Evolutionary conservation across 2,113 vertebrate genomes (phyloP).

Genomic region (Elephas maximus): DNA sequence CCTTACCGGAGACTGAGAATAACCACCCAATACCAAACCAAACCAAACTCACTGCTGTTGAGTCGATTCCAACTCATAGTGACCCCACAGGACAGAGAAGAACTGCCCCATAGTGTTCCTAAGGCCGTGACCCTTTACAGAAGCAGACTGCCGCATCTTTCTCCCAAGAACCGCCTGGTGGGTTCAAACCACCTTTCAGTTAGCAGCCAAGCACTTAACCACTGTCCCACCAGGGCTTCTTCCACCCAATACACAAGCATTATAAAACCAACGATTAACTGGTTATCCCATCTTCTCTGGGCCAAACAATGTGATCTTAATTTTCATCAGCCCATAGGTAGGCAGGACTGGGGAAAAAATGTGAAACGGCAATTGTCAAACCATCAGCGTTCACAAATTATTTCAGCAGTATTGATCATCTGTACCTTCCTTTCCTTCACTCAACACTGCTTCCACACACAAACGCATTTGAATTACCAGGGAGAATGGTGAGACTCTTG

Average conservation of each 20-base stretch:
- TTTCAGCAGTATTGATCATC: not conserved
- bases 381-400: not conserved
- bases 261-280: not conserved
- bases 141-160: too few relatives aligned
- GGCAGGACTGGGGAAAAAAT: not conserved
- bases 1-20: not conserved
- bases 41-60: too few relatives aligned
- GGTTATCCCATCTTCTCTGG: not conserved
- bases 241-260: not conserved
- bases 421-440: not conserved
- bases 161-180: too few relatives aligned
- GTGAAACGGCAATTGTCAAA: not conserved
- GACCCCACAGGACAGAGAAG: too few relatives aligned
- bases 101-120: too few relatives aligned
- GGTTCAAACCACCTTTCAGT: too few relatives aligned
- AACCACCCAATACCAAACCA: too few relatives aligned
- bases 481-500: not conserved
- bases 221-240: too few relatives aligned
- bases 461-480: not conserved
- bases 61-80: too few relatives aligned
- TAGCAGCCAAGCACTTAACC: too few relatives aligned
- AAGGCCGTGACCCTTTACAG: too few relatives aligned
- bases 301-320: not conserved
- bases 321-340: not conserved
- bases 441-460: not conserved